These are phyloP conservation scores for Nerophis lumbriciformis DNA, from an alignment of 2,113 vertebrate species.

Conservation along the genomic window DNA sequence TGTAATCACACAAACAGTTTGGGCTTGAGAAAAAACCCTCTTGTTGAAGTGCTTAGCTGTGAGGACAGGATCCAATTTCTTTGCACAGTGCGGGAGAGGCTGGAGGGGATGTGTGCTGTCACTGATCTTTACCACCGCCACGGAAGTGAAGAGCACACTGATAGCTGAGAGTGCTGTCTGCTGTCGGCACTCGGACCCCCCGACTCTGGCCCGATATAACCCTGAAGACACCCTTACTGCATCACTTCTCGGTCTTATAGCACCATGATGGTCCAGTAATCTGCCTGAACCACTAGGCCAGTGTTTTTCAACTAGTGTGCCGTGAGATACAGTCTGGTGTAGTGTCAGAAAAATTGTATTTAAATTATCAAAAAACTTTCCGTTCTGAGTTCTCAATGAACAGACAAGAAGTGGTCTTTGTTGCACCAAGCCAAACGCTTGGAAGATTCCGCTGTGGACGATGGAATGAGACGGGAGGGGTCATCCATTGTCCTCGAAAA, in stretches of 20 bases:
- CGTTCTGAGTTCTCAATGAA: no score
- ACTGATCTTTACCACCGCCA: constrained; percentile 46
- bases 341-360: no score
- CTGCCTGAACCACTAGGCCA: not conserved
- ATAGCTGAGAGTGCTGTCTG: constrained; percentile 34
- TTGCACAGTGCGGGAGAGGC: constrained; percentile 41
- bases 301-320: no score
- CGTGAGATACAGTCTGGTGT: no score
- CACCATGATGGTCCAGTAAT: constrained; percentile 9
- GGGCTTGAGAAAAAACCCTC: constrained; percentile 63
- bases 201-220: constrained; percentile 19
- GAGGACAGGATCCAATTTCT: constrained; percentile 56
- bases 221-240: constrained; percentile 20
- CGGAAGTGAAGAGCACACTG: constrained; percentile 37
- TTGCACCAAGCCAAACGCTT: no score
- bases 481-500: no score
- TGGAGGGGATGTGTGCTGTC: constrained; percentile 1
- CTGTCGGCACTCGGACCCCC: constrained; percentile 29
- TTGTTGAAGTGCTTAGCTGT: constrained; percentile 67
- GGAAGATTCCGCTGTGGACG: no score
- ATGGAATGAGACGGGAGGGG: no score
- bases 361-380: no score
- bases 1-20: constrained; percentile 69
- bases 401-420: no score
- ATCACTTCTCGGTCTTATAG: constrained; percentile 22